A percentile compares a stretch with the other conserved stretches of the same genome.
These are phyloP conservation scores for Pyrocephalus nanus DNA, from an alignment of 2,797 vertebrate species.

Conservation along the genomic window DNA sequence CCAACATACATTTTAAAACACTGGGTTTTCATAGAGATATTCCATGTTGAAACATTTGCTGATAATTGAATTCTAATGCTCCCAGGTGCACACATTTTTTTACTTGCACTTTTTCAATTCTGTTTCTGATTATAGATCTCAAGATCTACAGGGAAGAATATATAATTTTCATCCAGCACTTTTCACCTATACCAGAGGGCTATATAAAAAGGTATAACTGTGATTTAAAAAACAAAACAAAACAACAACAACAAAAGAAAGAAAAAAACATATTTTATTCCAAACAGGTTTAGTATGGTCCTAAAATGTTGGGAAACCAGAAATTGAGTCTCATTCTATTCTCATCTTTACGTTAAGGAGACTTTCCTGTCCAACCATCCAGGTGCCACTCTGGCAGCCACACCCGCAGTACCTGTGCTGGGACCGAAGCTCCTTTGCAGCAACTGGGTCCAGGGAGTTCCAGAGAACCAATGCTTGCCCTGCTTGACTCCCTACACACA, in stretches of 20 bases:
- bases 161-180: not conserved
- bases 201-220: not conserved
- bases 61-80: not conserved
- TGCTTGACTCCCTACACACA: not conserved
- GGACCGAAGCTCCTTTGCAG: not conserved
- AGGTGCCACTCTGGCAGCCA: no score
- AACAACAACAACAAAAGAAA: not conserved
- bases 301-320: not conserved
- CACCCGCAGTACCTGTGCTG: not conserved
- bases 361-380: no score
- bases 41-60: not conserved
- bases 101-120: not conserved
- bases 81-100: not conserved
- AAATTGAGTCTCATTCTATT: not conserved
- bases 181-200: not conserved
- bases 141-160: not conserved
- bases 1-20: not conserved
- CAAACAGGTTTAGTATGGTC: not conserved
- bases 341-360: not conserved
- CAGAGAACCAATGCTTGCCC: not conserved
- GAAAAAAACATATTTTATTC: not conserved
- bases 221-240: not conserved
- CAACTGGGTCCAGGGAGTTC: not conserved
- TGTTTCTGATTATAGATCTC: not conserved
- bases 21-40: not conserved